These are phyloP conservation scores for Aethina tumida DNA, from an alignment of 1,140 invertebrate genomes.

Conservation along the genomic window DNA sequence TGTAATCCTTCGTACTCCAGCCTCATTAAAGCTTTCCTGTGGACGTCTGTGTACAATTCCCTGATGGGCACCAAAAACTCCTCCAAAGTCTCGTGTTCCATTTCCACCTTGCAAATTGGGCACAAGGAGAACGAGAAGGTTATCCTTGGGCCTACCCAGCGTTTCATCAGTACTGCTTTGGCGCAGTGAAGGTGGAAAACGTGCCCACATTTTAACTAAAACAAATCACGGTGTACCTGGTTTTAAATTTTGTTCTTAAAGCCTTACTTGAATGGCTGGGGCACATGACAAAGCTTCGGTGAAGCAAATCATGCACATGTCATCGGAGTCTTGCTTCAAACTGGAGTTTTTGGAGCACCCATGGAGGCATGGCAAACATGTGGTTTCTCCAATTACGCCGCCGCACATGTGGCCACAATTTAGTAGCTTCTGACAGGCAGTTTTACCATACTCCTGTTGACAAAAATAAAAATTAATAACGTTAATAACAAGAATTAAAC, in stretches of 20 bases:
- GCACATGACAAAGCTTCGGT: slow-evolving; percentile 90
- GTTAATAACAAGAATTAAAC: slow-evolving; percentile 2
- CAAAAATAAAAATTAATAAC: neutral
- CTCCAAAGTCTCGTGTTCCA: slow-evolving; percentile 69
- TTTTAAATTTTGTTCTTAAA: too few relatives aligned
- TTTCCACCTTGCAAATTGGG: slow-evolving; percentile 91
- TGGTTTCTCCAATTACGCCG: slow-evolving; percentile 72
- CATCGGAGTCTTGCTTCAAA: slow-evolving; percentile 89
- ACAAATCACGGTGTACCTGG: slow-evolving; percentile 24
- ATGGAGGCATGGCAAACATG: slow-evolving; percentile 82
- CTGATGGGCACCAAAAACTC: slow-evolving; percentile 73
- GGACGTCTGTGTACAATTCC: slow-evolving; percentile 79
- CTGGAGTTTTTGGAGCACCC: slow-evolving; percentile 52
- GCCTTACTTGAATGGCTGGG: slow-evolving; percentile 71
- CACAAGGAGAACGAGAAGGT: slow-evolving; percentile 93
- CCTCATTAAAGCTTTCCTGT: slow-evolving; percentile 88
- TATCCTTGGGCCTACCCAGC: slow-evolving; percentile 92
- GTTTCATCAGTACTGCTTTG: slow-evolving; percentile 70
- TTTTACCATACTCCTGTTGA: slow-evolving; percentile 66
- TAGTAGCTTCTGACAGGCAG: slow-evolving; percentile 74
- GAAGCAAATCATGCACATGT: slow-evolving; percentile 99
- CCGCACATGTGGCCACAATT: slow-evolving; percentile 88
- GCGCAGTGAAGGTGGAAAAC: slow-evolving; percentile 94
- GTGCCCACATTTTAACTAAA: slow-evolving; percentile 84
- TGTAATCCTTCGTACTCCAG: slow-evolving; percentile 93